A percentile compares a stretch with the other conserved stretches of the same genome.
Conservation (phyloP, 2,113 vertebrate species). For the Acinonyx jubatus region DNA sequence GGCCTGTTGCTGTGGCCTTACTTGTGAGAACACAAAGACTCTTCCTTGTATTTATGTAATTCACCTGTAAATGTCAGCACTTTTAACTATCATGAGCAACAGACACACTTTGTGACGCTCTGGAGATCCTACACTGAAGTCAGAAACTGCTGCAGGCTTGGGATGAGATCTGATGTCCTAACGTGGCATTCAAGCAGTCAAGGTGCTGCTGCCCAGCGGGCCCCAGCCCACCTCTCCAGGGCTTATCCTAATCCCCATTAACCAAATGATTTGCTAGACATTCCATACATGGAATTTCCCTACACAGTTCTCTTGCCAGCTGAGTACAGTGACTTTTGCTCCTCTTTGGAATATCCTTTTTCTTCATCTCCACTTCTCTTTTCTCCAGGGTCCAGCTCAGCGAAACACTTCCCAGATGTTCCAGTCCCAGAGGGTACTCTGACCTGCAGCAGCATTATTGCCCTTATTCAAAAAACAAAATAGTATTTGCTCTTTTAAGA, state of each 20-base stretch:
- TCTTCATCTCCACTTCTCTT: not conserved
- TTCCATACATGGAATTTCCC: not conserved
- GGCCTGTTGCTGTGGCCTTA: not conserved
- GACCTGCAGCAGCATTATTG: not conserved
- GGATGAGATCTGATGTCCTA: not conserved
- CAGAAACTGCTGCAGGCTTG: not conserved
- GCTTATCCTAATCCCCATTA: not conserved
- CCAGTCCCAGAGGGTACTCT: not conserved
- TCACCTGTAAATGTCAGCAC: slow-evolving; percentile 6
- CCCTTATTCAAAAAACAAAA: not conserved
- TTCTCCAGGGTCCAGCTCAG: not conserved
- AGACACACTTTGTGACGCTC: not conserved
- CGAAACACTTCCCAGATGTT: not conserved
- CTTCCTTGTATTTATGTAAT: not conserved
- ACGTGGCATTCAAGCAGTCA: not conserved
- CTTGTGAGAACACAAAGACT: not conserved
- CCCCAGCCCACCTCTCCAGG: not conserved
- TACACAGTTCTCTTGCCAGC: not conserved
- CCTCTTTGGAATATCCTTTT: not conserved
- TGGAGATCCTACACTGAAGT: not conserved
- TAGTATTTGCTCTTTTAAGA: not conserved
- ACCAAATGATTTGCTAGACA: not conserved
- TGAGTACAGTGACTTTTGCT: not conserved
- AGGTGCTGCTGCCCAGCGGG: not conserved
- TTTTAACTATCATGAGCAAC: not conserved